Percentiles rank a stretch among this genome's conserved stretches.
phyloP scores from a whole-genome alignment of 2,888 invertebrate genomes.

The Agrochola litura region DNA sequence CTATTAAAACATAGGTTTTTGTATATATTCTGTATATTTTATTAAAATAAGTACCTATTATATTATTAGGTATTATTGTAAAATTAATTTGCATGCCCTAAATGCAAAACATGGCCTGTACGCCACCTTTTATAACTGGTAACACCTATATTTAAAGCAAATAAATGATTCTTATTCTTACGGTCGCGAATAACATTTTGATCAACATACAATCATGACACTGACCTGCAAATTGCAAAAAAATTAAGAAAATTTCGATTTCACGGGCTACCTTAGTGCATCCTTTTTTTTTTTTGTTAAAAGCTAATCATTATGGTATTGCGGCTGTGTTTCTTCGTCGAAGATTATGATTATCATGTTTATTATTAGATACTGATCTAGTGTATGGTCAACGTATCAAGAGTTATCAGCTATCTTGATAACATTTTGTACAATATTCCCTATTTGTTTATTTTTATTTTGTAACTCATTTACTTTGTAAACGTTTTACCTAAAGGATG shows the following conservation, averaged over 20 bases:
- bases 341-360: neutral
- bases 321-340: neutral
- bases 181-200: no score
- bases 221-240: neutral
- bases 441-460: neutral
- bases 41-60: no score
- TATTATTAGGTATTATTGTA: no score
- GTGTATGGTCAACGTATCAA: constrained; percentile 1
- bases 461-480: neutral
- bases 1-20: no score
- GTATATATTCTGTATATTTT: no score
- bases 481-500: neutral
- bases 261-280: no score
- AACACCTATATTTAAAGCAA: no score
- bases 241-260: neutral
- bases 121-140: no score
- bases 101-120: no score
- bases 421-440: neutral
- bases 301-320: neutral
- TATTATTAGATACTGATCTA: neutral
- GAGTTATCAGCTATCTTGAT: neutral
- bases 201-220: neutral
- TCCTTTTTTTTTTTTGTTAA: neutral
- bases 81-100: no score
- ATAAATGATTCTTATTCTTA: no score